These are phyloP conservation scores for zebrafish (Danio rerio) DNA, from an alignment of 2,113 vertebrate species.

Conservation along the genomic window GRCz12tu NC_133178.1:33221001-33221500, in stretches of 20 bases:
- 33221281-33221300: slow-evolving; percentile 55
- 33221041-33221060: neutral
- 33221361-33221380: slow-evolving; percentile 18
- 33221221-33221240: slow-evolving; percentile 52
- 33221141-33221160: neutral
- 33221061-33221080: neutral
- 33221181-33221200: slow-evolving; percentile 7
- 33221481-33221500: neutral
- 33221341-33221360: slow-evolving; percentile 1
- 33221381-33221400: slow-evolving; percentile 15
- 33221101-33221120: neutral
- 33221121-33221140: neutral
- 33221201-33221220: slow-evolving; percentile 49
- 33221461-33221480: slow-evolving; percentile 24
- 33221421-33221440: slow-evolving; percentile 53
- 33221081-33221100: too few species aligned
- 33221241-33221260: slow-evolving; percentile 58
- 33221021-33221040: too few species aligned
- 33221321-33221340: slow-evolving; percentile 5
- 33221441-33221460: slow-evolving; percentile 26
- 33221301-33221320: slow-evolving; percentile 38
- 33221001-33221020: too few species aligned
- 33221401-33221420: slow-evolving; percentile 47
- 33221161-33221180: slow-evolving; percentile 18
- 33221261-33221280: slow-evolving; percentile 55